phyloP scores from a whole-genome alignment of 2,888 invertebrate species.

The Anthophora plumipes region DNA sequence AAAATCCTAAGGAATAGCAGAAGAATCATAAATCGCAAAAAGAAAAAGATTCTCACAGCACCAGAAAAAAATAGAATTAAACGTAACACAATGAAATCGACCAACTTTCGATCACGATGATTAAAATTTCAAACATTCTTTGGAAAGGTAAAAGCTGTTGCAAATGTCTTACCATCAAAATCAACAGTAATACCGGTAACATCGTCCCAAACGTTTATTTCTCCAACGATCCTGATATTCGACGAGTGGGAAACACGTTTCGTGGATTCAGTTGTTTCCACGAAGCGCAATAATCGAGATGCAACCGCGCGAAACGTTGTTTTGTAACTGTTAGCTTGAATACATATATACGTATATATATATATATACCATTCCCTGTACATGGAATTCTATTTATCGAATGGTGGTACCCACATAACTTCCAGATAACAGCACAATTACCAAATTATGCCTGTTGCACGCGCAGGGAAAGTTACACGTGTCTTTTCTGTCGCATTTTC shows the following conservation, averaged over 20 bases:
- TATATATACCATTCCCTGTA: constrained; percentile 42
- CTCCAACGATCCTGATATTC: neutral
- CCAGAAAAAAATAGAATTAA: too few species aligned
- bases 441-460: constrained; percentile 35
- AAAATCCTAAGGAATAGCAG: too few species aligned
- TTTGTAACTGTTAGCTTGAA: neutral
- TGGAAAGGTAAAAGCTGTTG: neutral
- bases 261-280: neutral
- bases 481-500: neutral
- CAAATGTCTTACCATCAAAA: constrained; percentile 34
- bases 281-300: constrained; percentile 10
- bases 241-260: neutral
- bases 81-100: too few species aligned
- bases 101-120: neutral
- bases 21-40: too few species aligned
- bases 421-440: constrained; percentile 42
- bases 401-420: constrained; percentile 67
- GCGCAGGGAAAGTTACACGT: neutral
- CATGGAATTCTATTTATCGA: constrained; percentile 39
- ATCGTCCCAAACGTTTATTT: neutral
- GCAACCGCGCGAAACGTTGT: constrained; percentile 8
- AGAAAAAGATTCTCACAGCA: too few species aligned
- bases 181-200: constrained; percentile 18
- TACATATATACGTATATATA: too few species aligned
- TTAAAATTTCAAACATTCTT: neutral